Evolutionary conservation across 2,113 vertebrate genomes (phyloP).

Genomic region (Dermatemys mawii): DNA sequence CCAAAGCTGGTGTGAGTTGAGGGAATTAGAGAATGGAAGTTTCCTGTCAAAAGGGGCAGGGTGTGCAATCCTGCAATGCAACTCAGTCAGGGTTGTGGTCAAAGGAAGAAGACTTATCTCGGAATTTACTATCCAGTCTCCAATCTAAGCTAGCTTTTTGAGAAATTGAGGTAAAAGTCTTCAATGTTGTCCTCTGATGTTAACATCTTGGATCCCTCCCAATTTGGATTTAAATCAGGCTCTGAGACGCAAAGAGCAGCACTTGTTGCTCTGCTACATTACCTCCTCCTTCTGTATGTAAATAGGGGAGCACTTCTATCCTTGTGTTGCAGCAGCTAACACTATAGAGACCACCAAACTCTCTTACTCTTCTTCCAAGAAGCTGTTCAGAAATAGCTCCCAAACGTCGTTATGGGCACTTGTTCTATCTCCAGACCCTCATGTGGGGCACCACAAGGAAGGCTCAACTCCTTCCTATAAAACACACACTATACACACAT

Average conservation of each 20-base stretch:
- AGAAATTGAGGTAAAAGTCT: background rate
- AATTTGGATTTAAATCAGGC: background rate
- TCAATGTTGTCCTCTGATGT: background rate
- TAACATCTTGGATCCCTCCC: background rate
- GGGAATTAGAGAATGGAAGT: background rate
- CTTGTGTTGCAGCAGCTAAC: background rate
- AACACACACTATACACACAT: background rate
- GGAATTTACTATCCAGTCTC: background rate
- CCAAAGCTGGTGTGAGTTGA: background rate
- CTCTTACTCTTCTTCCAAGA: background rate
- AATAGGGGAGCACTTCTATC: background rate
- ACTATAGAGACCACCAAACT: background rate
- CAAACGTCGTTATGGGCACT: background rate
- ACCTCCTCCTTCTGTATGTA: background rate
- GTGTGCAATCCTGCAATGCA: background rate
- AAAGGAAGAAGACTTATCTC: background rate
- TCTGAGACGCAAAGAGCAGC: background rate
- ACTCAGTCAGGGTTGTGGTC: background rate
- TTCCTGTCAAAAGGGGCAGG: constrained; percentile 5
- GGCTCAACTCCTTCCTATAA: background rate
- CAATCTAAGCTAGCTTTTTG: background rate
- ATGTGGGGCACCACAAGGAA: background rate
- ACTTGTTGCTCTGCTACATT: background rate
- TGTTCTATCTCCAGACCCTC: background rate
- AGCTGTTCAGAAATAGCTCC: background rate